Evolutionary conservation across 2,888 invertebrate genomes (phyloP).

Genomic region (Ichneumoninae sp.): DNA sequence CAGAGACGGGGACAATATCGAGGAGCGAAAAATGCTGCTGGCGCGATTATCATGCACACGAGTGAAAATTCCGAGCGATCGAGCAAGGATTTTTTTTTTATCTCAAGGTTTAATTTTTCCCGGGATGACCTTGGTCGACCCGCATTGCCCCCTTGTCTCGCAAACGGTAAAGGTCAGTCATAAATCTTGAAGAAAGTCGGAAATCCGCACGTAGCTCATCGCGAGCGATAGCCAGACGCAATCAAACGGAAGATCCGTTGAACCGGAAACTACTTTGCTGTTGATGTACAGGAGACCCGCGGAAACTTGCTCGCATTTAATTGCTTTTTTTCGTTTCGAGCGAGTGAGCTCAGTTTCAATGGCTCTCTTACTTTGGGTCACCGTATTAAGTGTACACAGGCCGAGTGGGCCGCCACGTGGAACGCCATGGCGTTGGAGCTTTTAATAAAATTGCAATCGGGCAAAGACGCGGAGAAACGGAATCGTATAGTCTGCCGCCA

Average conservation of each 20-base stretch:
- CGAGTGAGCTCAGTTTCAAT: not conserved
- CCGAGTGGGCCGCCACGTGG: not conserved
- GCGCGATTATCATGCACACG: not conserved
- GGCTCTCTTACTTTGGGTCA: constrained; percentile 3
- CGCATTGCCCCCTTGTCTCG: not conserved
- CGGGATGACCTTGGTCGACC: not conserved
- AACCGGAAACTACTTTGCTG: constrained; percentile 14
- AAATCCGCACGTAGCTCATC: constrained; percentile 23
- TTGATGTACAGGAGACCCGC: not conserved
- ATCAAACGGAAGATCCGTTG: constrained; percentile 22
- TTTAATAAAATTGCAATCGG: constrained; percentile 30
- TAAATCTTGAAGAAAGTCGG: constrained; percentile 14
- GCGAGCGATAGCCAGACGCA: not conserved
- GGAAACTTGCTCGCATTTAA: constrained; percentile 27
- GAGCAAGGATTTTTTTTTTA: not conserved
- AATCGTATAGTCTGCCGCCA: constrained; percentile 29
- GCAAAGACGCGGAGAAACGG: not conserved
- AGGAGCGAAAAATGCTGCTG: not conserved
- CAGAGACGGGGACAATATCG: not conserved
- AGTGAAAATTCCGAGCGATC: not conserved
- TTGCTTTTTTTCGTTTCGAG: constrained; percentile 15
- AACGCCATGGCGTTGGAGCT: not conserved
- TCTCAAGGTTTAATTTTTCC: not conserved
- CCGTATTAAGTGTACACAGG: constrained; percentile 1
- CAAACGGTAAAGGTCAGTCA: not conserved